phyloP scores from a whole-genome alignment of 2,113 vertebrate genomes.

The Dendropsophus ebraccatus region DNA sequence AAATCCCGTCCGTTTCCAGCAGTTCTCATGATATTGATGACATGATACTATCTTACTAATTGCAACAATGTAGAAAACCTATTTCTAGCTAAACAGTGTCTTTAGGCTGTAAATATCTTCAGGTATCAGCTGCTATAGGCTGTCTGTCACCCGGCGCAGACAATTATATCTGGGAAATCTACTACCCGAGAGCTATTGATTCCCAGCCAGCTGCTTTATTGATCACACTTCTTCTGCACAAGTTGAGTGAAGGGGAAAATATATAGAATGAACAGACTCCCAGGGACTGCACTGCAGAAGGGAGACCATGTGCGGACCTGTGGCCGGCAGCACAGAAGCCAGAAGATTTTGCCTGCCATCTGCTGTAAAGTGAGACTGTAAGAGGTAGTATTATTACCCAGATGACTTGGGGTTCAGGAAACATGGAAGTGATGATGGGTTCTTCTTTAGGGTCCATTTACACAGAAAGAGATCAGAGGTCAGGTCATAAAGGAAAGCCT shows the following conservation, averaged over 20 bases:
- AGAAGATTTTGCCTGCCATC: neutral
- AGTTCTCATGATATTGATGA: neutral
- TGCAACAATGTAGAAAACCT: neutral
- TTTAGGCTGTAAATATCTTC: conserved; percentile 1
- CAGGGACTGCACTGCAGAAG: conserved; percentile 9
- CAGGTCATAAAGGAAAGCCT: too few relatives aligned
- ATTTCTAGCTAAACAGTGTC: neutral
- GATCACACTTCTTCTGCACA: conserved; percentile 34
- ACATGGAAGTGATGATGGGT: too few relatives aligned
- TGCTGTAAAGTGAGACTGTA: neutral
- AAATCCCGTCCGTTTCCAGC: too few relatives aligned
- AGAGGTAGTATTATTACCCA: neutral
- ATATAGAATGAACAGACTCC: neutral
- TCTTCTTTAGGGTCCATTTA: too few relatives aligned
- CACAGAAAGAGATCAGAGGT: too few relatives aligned
- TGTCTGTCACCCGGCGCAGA: conserved; percentile 39
- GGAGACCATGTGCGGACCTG: neutral
- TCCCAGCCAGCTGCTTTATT: conserved; percentile 40
- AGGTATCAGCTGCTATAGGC: conserved; percentile 3
- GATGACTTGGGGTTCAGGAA: too few relatives aligned
- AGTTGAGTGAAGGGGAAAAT: neutral
- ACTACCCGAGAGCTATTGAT: conserved; percentile 48
- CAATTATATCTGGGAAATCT: conserved; percentile 49
- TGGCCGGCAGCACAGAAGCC: neutral
- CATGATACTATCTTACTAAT: neutral